Evolutionary conservation across 2,888 invertebrate species (phyloP), one percentile per base, ranked within the genome.

Genomic region (Spodoptera littoralis): DNA sequence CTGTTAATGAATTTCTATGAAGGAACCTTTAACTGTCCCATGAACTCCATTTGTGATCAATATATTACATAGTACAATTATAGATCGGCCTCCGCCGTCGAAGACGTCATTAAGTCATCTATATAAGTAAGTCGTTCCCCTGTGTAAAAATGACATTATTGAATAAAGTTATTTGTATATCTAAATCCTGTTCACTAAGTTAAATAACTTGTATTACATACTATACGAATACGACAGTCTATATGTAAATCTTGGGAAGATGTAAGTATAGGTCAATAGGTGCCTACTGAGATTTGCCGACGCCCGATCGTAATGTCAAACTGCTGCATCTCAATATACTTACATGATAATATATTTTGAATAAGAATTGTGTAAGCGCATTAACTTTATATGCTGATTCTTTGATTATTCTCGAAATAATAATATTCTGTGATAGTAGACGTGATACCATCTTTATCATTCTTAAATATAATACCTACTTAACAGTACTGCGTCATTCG

Each of bases 391-490:
- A 87, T 76, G 83, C 84, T 84, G 84, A 79, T 81, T 86, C 84
- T 86, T 84, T 86, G 79, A 84, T 84, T 82, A 84, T 86, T 89
- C 88, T 91, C 81, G 88, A 92, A 90, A 91, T 92, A 90, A 90
- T 89, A 91, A 92, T 90, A 93, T 91, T 93, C 94, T 94, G 94
- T 94, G 94, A 94, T 94, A 94, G 92, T 94, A 94, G 94, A 91
- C 89, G 92, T 93, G 92, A 92, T 92, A 92, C 91, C 93, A 93
- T 90, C 92, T 90, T 88, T 86, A 89, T 78, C 76, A 80, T 78
- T 80, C 78, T 74, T 69, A 80, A 30, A 77, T 81, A 74, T 81
- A 73, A 68, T 68, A 76, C 60, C 68, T 70, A 77, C 69, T 73
- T 70, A 77, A 77, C 76, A 76, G 73, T 80, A 82, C 82, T 82